phyloP scores from a whole-genome alignment of 1,140 invertebrate species.

The Colletes latitarsis region DNA sequence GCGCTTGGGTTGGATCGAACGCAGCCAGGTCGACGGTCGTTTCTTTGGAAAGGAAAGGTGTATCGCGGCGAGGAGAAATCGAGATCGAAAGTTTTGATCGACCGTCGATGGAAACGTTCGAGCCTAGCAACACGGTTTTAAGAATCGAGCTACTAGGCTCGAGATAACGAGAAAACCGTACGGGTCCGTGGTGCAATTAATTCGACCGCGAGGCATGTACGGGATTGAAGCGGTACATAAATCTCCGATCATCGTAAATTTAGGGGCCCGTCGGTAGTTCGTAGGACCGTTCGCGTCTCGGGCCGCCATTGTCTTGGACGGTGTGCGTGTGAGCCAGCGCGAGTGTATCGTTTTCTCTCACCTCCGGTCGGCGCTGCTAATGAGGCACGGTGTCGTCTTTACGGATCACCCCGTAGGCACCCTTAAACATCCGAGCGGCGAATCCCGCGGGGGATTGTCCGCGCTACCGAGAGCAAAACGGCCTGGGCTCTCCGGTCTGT shows the following conservation, averaged over 20 bases:
- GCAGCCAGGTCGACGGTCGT: no score
- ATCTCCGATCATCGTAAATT: slow-evolving; percentile 48
- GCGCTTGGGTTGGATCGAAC: no score
- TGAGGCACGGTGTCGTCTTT: slow-evolving; percentile 57
- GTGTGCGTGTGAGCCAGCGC: background rate
- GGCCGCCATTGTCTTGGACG: slow-evolving; percentile 31
- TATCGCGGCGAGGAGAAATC: background rate
- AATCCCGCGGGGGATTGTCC: slow-evolving; percentile 29
- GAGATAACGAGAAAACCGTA: slow-evolving; percentile 26
- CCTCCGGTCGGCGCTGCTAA: slow-evolving; percentile 41
- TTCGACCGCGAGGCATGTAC: slow-evolving; percentile 30
- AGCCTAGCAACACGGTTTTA: no score
- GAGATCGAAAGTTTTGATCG: slow-evolving; percentile 5
- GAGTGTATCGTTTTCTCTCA: slow-evolving; percentile 47
- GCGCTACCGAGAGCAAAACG: slow-evolving; percentile 36
- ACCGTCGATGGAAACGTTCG: no score
- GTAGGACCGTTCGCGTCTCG: background rate
- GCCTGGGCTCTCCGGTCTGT: background rate
- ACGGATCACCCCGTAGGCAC: slow-evolving; percentile 58
- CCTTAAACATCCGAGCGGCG: slow-evolving; percentile 36
- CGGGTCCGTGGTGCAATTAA: slow-evolving; percentile 17
- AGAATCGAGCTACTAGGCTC: background rate
- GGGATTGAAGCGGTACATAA: slow-evolving; percentile 33
- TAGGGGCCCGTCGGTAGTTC: background rate
- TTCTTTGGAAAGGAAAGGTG: no score